Percentiles rank a stretch among this genome's conserved stretches.
Conservation (phyloP, 2,888 invertebrate species). For the Sphaerophoria taeniata region DNA sequence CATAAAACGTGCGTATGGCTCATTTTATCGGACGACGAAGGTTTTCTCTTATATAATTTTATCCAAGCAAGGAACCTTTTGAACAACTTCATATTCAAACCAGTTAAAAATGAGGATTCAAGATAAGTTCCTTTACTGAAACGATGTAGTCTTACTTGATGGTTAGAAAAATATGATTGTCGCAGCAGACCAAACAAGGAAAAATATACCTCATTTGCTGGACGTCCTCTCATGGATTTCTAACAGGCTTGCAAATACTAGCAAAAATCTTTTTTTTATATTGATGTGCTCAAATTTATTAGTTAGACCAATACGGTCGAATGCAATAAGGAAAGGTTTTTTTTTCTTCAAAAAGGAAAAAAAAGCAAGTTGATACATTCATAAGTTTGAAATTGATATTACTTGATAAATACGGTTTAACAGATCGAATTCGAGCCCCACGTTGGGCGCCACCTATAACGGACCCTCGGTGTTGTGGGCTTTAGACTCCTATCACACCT, state of each 20-base stretch:
- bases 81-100: background rate
- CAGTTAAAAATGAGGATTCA: background rate
- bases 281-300: background rate
- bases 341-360: background rate
- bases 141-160: background rate
- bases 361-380: background rate
- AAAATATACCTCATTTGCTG: background rate
- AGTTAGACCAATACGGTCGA: background rate
- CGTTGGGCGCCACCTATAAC: constrained; percentile 19
- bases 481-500: background rate
- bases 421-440: background rate
- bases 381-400: background rate
- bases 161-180: background rate
- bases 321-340: background rate
- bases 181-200: background rate
- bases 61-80: too few species aligned
- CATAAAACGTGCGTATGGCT: background rate
- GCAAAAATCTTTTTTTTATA: background rate
- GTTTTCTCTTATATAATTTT: too few species aligned
- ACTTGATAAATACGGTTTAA: background rate
- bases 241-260: background rate
- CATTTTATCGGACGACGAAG: too few species aligned
- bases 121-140: background rate
- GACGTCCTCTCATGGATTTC: background rate
- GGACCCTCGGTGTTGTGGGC: constrained; percentile 1